phyloP scores from a whole-genome alignment of 2,888 invertebrate genomes.

The Machimus rusticus region DNA sequence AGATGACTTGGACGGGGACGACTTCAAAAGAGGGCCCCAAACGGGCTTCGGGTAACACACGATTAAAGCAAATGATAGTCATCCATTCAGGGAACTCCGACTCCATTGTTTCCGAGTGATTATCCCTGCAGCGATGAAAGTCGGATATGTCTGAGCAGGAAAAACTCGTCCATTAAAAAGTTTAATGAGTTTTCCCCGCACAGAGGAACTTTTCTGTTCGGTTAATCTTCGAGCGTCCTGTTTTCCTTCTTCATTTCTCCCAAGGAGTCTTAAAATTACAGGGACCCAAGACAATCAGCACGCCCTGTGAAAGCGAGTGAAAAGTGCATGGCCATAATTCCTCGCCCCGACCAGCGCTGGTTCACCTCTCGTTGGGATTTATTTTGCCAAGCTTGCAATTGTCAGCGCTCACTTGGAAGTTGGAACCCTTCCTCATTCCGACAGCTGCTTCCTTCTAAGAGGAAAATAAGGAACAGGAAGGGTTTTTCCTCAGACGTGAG shows the following conservation, averaged over 20 bases:
- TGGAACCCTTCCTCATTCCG: not conserved
- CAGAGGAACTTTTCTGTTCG: not conserved
- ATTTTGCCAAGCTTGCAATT: not conserved
- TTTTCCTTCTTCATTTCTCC: not conserved
- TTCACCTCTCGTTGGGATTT: not conserved
- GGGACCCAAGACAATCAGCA: not conserved
- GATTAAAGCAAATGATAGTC: not conserved
- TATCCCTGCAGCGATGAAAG: not conserved
- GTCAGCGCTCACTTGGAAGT: not conserved
- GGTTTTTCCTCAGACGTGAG: not conserved
- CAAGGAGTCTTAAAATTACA: not conserved
- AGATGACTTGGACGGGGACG: not conserved
- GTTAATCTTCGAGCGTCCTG: not conserved
- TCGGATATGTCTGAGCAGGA: not conserved
- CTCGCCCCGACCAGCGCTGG: not conserved
- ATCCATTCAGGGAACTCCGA: not conserved
- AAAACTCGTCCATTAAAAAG: constrained; percentile 19
- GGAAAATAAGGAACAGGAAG: not conserved
- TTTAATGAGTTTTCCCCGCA: constrained; percentile 22
- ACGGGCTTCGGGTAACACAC: not conserved
- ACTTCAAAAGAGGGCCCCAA: not conserved
- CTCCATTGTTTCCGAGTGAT: not conserved
- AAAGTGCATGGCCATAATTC: constrained; percentile 18
- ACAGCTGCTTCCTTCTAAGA: not conserved
- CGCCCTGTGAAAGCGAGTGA: not conserved